These are phyloP conservation scores for Pandemis corylana DNA, from an alignment of 2,888 invertebrate species.

Conservation along the genomic window DNA sequence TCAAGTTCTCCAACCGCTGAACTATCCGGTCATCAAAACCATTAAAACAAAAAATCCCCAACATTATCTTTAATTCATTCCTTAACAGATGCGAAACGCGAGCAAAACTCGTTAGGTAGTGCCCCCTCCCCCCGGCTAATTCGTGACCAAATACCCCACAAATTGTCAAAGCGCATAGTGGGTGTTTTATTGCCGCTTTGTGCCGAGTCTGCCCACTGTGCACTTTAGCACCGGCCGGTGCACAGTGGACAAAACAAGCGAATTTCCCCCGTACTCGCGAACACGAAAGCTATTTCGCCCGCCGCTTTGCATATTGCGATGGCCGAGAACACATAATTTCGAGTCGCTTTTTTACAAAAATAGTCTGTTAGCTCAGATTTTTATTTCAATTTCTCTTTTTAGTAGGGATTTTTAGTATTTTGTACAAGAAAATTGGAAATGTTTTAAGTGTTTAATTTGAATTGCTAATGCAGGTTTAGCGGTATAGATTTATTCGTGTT, in stretches of 20 bases:
- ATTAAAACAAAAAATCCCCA: background rate
- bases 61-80: background rate
- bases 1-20: too few relatives aligned
- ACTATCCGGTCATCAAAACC: background rate
- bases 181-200: constrained; percentile 12
- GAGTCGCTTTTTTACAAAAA: background rate
- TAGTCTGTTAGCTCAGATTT: background rate
- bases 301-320: constrained; percentile 6
- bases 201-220: constrained; percentile 21
- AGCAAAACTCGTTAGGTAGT: background rate
- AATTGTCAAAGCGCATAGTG: constrained; percentile 18
- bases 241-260: constrained; percentile 7
- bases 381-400: background rate
- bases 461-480: background rate
- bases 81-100: background rate
- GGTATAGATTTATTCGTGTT: background rate
- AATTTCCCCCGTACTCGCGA: background rate
- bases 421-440: background rate
- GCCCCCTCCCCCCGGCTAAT: background rate
- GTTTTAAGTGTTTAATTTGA: background rate
- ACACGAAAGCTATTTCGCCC: background rate
- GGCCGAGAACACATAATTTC: background rate
- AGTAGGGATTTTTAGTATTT: background rate
- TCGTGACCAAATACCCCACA: constrained; percentile 6
- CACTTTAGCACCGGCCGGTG: constrained; percentile 11